Evolutionary conservation across 2,888 invertebrate species (phyloP).

Genomic region (Mantis religiosa): DNA sequence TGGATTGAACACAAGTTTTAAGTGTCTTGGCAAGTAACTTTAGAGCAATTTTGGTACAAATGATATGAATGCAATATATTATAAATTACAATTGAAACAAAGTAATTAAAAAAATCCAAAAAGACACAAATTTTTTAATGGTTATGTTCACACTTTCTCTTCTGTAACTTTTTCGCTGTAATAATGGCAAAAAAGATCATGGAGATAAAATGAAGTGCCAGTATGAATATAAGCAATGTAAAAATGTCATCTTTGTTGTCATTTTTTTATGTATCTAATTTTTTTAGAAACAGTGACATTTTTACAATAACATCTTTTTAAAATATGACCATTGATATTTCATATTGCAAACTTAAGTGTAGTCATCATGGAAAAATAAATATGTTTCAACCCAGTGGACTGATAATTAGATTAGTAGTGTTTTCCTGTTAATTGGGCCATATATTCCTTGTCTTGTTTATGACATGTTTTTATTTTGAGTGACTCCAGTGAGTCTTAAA

Average conservation of each 20-base stretch:
- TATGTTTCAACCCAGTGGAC: constrained; percentile 5
- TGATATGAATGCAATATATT: not conserved
- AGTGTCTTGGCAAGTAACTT: not conserved
- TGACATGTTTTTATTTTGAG: too few relatives aligned
- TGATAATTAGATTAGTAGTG: too few relatives aligned
- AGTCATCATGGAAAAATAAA: constrained; percentile 17
- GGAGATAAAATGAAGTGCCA: constrained; percentile 14
- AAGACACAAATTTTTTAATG: not conserved
- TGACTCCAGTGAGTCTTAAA: too few relatives aligned
- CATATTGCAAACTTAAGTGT: constrained; percentile 12
- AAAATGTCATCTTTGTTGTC: constrained; percentile 12
- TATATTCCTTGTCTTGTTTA: too few relatives aligned
- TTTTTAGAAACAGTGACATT: constrained; percentile 8
- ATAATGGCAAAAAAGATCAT: constrained; percentile 7
- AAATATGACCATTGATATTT: constrained; percentile 17
- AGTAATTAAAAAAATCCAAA: not conserved
- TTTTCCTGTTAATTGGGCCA: too few relatives aligned
- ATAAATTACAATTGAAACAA: not conserved
- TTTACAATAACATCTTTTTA: constrained; percentile 17
- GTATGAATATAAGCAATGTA: constrained; percentile 14
- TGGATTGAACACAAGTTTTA: not conserved
- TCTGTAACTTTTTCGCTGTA: not conserved
- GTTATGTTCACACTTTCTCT: constrained; percentile 1
- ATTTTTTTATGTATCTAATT: constrained; percentile 18
- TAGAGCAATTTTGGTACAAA: not conserved